Evolutionary conservation across 53 echinoderm and acorn worm species (phyloP).

Genomic region (Zoroaster sp.): DNA sequence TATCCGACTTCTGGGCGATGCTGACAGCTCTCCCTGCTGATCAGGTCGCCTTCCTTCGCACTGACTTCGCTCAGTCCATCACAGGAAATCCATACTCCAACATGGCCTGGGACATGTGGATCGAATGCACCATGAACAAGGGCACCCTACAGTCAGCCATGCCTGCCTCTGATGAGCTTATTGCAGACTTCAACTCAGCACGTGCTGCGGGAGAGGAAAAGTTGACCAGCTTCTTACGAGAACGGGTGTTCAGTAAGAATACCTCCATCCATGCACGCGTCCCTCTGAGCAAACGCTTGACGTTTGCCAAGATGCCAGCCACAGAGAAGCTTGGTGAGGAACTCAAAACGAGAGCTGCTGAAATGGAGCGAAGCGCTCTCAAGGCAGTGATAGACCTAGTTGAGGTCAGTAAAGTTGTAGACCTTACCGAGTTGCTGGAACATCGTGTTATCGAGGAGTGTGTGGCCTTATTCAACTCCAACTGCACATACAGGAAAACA

Average conservation of each 20-base stretch:
- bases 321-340: conserved; percentile 12
- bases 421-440: conserved; percentile 21
- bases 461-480: conserved; percentile 4
- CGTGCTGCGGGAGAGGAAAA: not conserved
- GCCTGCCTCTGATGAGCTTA: conserved; percentile 10
- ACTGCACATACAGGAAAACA: not conserved
- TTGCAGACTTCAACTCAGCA: conserved; percentile 12
- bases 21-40: not conserved
- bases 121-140: conserved; percentile 57
- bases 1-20: conserved; percentile 10
- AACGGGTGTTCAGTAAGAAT: conserved; percentile 5
- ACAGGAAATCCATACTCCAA: conserved; percentile 49
- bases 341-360: conserved; percentile 12
- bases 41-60: not conserved
- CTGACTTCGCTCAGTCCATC: conserved; percentile 52
- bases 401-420: conserved; percentile 14
- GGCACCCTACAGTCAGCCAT: not conserved
- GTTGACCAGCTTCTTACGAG: not conserved
- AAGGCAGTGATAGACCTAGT: conserved; percentile 28
- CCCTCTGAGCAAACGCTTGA: conserved; percentile 41
- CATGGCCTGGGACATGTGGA: conserved; percentile 51
- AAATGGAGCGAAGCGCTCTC: not conserved
- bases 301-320: conserved; percentile 19
- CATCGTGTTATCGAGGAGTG: conserved; percentile 26
- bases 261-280: conserved; percentile 49